Base-by-base conservation (phyloP, 35 echinoderm and acorn worm species). In the Ophiothrix spiculata region DNA sequence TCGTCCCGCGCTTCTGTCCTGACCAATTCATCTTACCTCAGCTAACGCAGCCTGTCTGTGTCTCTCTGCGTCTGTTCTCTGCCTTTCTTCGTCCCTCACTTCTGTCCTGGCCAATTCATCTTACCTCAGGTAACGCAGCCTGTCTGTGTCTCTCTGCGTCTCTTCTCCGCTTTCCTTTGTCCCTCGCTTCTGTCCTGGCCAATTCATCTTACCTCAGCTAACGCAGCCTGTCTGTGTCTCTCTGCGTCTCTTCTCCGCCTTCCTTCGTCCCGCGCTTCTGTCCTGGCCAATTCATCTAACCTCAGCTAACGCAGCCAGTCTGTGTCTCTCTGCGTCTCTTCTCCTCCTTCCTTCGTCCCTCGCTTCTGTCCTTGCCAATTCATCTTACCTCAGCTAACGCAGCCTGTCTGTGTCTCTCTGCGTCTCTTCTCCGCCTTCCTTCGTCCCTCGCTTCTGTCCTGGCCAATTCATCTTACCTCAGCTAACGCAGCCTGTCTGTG, bases 391-490 rank as follows among this genome's bases (percentile, higher is more conserved):
- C 38, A 56, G 80, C 80, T 35, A 82, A 19, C n/a, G 80, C 80
- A 64, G 32, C 40, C 39, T 83, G 54, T 75, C 38, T 83, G 40
- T 83, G 41, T 83, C 87, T 83, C 64, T 75, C 64, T 82, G 64
- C 39, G 40, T 56, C 46, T 73, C 79, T 89, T 37, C 31, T 42
- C 28, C 41, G 40, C 33, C 33, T 82, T 0, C 64, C 79, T 29
- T 49, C 64, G 38, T 75, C 37, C 21, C 84, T 78, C 45, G 88
- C 91, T 35, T 49, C 56, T 15, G 83, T 80, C 46, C 85, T 83
- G 0, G 78, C 86, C 2, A 93, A 81, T 32, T 88, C 91, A 37
- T 38, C 86, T 33, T 36, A 77, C 80, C 80, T 82, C 38, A 56
- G 80, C 80, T 35, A 82, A 19, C n/a, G 80, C 80, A 64, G 32